phyloP scores from a whole-genome alignment of 2,888 invertebrate genomes.

The Diarsia brunnea region DNA sequence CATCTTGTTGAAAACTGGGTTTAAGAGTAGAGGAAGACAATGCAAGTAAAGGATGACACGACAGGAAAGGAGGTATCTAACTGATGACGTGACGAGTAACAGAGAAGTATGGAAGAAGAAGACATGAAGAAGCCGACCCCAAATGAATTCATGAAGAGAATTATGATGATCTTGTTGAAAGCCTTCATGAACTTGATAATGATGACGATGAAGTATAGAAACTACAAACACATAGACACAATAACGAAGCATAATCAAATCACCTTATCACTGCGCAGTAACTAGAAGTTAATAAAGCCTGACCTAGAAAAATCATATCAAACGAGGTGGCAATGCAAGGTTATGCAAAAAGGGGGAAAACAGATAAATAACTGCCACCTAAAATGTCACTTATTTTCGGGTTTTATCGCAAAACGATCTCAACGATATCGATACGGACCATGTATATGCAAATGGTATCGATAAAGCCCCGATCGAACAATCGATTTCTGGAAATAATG shows the following conservation, averaged over 20 bases:
- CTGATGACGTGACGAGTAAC: too few species aligned
- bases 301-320: constrained; percentile 22
- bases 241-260: neutral
- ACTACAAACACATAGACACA: neutral
- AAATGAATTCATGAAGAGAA: too few species aligned
- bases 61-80: too few species aligned
- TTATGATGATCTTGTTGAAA: neutral
- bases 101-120: too few species aligned
- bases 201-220: neutral
- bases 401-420: constrained; percentile 27
- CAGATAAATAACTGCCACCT: constrained; percentile 27
- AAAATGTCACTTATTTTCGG: constrained; percentile 23
- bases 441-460: constrained; percentile 60
- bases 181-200: neutral
- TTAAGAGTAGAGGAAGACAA: too few species aligned
- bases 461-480: constrained; percentile 55
- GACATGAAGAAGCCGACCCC: too few species aligned
- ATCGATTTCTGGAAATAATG: constrained; percentile 60
- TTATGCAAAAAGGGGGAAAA: neutral
- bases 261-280: neutral
- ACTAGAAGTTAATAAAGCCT: neutral
- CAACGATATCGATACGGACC: constrained; percentile 38
- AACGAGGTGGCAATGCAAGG: neutral
- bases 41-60: too few species aligned
- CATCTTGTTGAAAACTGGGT: neutral